Evolutionary conservation across 2,797 vertebrate species (phyloP), one percentile per base, ranked within the genome.

Genomic region (Pogoniulus pusillus): DNA sequence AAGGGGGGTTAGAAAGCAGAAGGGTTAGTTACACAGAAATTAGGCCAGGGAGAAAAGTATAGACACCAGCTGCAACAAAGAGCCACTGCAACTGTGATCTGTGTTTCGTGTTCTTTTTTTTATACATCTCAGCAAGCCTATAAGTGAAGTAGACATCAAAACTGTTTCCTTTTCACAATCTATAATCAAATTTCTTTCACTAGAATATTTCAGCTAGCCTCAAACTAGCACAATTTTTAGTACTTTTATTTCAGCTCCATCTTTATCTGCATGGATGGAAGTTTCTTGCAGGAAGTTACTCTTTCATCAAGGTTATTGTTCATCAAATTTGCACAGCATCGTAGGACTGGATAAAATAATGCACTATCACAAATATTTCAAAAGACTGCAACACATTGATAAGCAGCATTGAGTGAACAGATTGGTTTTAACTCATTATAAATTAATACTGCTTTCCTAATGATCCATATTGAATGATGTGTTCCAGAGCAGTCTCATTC

Each of bases 391-490:
- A 23, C 16, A 7, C 10, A 12, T 41, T 6, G 2, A 11, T 34
- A 60, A n/a, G n/a, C n/a, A n/a, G 3, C 3, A 41, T 29, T 24
- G 34, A 64, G 4, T 35, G 15, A 6, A 54, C 26, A 41, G n/a
- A 8, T 37, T 37, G 9, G 39, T 26, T 63, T 77, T 53, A 43
- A 27, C 23, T 73, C 57, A 9, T 24, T 51, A 35, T 9, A 47
- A 65, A 78, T 29, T n/a, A 62, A 37, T 22, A 55, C 3, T 63
- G 10, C 7, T 74, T 87, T 70, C 57, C 29, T 45, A 41, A 29
- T 34, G 2, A 3, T 65, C 4, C 6, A 6, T 26, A 19, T 12
- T 51, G 19, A 75, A 65, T 4, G 5, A 2, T 1, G 18, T 22
- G n/a, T n/a, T 59, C 13, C 34, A 51, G 32, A 83, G 29, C 1